Evolutionary conservation across 92 coral and sea anemone genomes (phyloP), one percentile per base, ranked within the genome.

Genomic region (Diadumene lineata): DNA sequence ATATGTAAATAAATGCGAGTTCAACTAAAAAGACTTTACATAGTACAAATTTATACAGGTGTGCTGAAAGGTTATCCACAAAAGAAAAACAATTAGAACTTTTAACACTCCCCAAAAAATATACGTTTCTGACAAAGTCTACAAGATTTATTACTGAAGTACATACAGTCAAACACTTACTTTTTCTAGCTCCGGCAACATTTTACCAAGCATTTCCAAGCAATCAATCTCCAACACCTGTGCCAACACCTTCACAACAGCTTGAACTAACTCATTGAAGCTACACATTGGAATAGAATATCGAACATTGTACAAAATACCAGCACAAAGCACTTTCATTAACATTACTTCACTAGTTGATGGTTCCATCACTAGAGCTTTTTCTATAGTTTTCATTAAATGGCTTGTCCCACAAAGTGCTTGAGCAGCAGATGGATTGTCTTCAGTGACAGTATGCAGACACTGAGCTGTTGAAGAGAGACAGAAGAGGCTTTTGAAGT

Each of bases 361-460:
- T 32, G 83, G 89, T 7, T 87, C 92, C 24, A 88, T 82, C 82
- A 89, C 88, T 32, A 96, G 77, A 51, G 89, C 78, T 55, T 85
- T 86, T 75, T 96, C 99, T 21, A 96, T 89, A 44, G 78, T 75
- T 65, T 84, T 89, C 92, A 96, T 84, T 44, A 86, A 79, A 18
- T 85, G 79, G 50, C 93, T 92, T 38, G 82, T 79, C 58, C 94
- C 88, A 86, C 94, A 85, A n/a, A 96, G 85, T 11, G 69, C 68
- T 50, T 84, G 91, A 21, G 97, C 91, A 16, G 99, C 99, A 22
- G 71, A 25, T 2, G 75, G 72, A 66, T 96, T 96, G 77, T 96
- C 97, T 86, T 96, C 99, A 51, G 97, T 96, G 19, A 96, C 92
- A 21, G 97, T 89, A 55, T 90, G 93, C 69, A 96, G 77, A 63